Evolutionary conservation across 2,888 invertebrate species (phyloP), one percentile per base, ranked within the genome.

Genomic region (Microctonus hyperodae): DNA sequence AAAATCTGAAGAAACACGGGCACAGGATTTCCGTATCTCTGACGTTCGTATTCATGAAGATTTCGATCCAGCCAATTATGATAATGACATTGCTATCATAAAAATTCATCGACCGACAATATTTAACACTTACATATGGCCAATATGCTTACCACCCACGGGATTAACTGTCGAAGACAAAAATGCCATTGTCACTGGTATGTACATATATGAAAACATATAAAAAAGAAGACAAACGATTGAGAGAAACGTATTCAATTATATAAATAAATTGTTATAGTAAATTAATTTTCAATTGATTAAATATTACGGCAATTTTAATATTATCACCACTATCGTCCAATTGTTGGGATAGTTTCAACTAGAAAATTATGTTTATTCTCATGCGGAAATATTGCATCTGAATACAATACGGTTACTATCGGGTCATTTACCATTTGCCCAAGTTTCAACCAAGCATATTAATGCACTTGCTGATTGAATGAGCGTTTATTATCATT

Each of bases 101-200:
- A 90, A 88, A 75, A 84, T 94, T 60, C 86, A 90, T 69, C 84
- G 88, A 9, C 86, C 90, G 0, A 90, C 91, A 0, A 83, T 88
- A 5, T 94, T 93, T 80, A 91, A 91, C 75, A 88, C 90, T 0
- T 93, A 93, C 77, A 91, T 95, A 61, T 93, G 93, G 91, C 94
- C 94, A 0, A 89, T 94, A 63, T 95, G 95, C 79, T 87, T 95
- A 70, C 95, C 95, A 0, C 91, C 92, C 0, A 75, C 88, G 0
- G 88, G 87, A 1, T 79, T 88, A 50, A 82, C 86, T 4, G 89
- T 90, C 75, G 88, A 88, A 22, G 88, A 90, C 69, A 86, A 89
- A 77, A 86, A 85, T 9, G 92, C 87, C 37, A 86, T 89, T 64
- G 90, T 93, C 16, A 92, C 90, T 65, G 94, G 90, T 88, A 64